Conservation (phyloP, 2,113 vertebrate species). For the Nyctereutes procyonoides region DNA sequence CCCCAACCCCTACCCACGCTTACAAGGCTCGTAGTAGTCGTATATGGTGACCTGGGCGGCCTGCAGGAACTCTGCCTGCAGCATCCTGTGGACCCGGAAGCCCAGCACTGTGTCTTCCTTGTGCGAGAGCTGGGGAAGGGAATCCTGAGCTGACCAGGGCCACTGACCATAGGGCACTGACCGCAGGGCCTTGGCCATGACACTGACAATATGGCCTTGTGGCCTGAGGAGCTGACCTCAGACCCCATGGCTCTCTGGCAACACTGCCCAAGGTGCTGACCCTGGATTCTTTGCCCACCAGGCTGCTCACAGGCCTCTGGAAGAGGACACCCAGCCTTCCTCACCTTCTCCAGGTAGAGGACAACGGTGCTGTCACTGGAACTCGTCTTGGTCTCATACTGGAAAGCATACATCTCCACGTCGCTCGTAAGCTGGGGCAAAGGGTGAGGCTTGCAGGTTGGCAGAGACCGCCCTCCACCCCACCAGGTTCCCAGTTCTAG, state of each 20-base stretch:
- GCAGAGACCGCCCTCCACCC: neutral
- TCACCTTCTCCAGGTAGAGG: conserved; percentile 90
- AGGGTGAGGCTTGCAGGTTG: neutral
- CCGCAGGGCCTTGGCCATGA: neutral
- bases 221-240: neutral
- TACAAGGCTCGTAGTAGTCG: conserved; percentile 87
- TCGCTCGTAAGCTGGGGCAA: conserved; percentile 85
- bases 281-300: neutral
- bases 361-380: conserved; percentile 88
- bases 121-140: conserved; percentile 79
- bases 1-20: neutral
- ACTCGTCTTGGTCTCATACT: conserved; percentile 87
- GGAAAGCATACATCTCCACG: conserved; percentile 88
- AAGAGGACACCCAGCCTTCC: conserved; percentile 62
- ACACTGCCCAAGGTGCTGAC: neutral
- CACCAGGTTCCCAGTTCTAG: neutral
- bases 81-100: conserved; percentile 87
- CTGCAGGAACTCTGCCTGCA: conserved; percentile 88
- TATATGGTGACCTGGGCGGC: conserved; percentile 88
- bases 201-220: neutral
- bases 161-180: neutral
- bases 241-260: neutral
- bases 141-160: neutral
- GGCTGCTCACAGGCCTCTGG: conserved; percentile 82
- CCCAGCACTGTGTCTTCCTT: conserved; percentile 83